These are phyloP conservation scores for Apis laboriosa DNA, from an alignment of 1,140 invertebrate species.

Conservation along the genomic window DNA sequence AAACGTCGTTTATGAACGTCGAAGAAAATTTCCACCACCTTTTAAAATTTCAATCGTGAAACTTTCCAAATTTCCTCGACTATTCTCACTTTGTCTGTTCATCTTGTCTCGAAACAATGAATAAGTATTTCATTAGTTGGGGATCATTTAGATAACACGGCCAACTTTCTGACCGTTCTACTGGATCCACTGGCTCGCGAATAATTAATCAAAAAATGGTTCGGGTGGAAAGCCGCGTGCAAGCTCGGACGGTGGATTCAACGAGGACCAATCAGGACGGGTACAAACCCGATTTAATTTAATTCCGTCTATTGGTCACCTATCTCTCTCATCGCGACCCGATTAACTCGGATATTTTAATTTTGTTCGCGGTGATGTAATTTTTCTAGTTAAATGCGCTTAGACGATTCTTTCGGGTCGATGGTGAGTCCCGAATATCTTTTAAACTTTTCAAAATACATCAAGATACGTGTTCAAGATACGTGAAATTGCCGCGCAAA, in stretches of 20 bases:
- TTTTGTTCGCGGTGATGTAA: neutral
- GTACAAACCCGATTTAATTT: constrained; percentile 43
- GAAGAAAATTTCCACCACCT: neutral
- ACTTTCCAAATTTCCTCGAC: neutral
- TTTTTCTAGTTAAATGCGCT: constrained; percentile 10
- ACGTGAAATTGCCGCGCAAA: neutral
- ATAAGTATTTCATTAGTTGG: constrained; percentile 34
- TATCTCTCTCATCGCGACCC: constrained; percentile 7
- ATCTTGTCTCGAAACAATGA: constrained; percentile 5
- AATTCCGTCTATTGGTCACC: constrained; percentile 17
- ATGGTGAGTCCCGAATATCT: neutral
- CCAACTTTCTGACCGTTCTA: constrained; percentile 33
- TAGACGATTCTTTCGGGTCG: neutral
- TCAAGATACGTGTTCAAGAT: neutral
- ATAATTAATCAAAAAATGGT: constrained; percentile 64
- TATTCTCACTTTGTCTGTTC: neutral
- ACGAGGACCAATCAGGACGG: neutral
- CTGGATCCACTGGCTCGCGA: constrained; percentile 20
- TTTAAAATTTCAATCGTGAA: neutral
- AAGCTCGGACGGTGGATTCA: constrained; percentile 33
- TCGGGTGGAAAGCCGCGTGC: neutral
- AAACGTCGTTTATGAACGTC: neutral
- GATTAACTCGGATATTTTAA: constrained; percentile 47
- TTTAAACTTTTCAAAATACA: neutral
- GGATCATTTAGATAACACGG: constrained; percentile 53